Conservation (phyloP, 2,797 vertebrate genomes). For the Crenichthys baileyi region DNA sequence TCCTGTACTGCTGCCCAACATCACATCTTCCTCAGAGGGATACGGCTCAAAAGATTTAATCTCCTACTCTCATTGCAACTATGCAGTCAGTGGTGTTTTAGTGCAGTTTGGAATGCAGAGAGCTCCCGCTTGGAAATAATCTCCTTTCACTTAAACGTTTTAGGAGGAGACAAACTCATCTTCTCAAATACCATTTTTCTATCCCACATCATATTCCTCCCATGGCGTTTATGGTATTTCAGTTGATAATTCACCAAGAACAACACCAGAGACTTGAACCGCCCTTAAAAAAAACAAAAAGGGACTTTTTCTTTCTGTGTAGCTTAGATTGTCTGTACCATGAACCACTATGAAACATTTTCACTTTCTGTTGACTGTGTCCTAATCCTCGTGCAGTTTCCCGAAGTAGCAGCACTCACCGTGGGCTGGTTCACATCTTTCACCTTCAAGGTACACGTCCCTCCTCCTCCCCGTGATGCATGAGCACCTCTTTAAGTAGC, state of each 20-base stretch:
- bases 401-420: background rate
- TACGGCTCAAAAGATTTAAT: slow-evolving; percentile 1
- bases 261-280: background rate
- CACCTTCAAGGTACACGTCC: background rate
- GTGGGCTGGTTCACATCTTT: background rate
- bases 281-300: background rate
- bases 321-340: background rate
- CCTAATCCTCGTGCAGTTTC: background rate
- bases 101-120: background rate
- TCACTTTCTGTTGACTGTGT: background rate
- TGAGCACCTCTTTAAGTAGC: slow-evolving; percentile 11
- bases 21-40: slow-evolving; percentile 1
- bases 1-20: background rate
- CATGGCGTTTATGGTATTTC: background rate
- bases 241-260: background rate
- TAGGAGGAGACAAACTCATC: background rate
- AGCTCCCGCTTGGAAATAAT: background rate
- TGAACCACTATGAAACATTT: background rate
- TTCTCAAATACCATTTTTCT: background rate
- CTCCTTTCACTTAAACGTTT: background rate
- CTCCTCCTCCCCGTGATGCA: background rate
- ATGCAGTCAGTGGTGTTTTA: background rate
- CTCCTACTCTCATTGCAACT: background rate
- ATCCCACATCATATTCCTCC: background rate
- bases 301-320: background rate